A percentile compares a stretch with the other conserved stretches of the same genome.
These are phyloP conservation scores for Mesocricetus auratus DNA, from an alignment of 2,113 vertebrate species.

Conservation along the genomic window DNA sequence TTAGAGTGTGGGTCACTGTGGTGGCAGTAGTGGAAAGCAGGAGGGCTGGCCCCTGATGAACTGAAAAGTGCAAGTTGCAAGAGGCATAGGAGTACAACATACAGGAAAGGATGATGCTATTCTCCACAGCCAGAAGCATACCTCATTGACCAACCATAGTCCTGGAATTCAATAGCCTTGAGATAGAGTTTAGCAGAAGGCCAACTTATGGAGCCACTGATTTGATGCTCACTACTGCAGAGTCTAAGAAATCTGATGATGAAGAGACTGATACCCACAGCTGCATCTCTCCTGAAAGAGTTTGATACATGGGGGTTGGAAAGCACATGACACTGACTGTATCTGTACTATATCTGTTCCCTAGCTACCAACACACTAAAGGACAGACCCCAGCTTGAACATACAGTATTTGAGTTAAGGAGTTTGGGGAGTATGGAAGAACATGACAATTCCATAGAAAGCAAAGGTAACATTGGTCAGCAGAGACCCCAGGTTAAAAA, in stretches of 20 bases:
- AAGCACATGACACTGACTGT: not conserved
- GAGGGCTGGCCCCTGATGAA: not conserved
- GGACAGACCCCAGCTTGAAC: not conserved
- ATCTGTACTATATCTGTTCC: not conserved
- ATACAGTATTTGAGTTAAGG: not conserved
- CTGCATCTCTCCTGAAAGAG: not conserved
- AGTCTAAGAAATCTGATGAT: not conserved
- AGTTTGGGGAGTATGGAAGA: not conserved
- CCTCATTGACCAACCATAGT: not conserved
- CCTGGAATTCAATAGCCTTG: not conserved
- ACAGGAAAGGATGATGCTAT: not conserved
- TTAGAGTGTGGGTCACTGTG: not conserved
- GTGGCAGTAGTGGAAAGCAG: not conserved
- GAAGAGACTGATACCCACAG: not conserved
- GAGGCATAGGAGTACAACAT: not conserved
- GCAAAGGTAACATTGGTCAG: not conserved
- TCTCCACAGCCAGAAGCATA: not conserved
- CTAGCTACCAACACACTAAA: not conserved
- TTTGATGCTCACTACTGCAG: not conserved
- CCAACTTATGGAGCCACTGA: too few species aligned
- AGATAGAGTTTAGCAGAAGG: not conserved
- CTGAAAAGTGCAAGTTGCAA: too few species aligned
- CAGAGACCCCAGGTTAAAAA: not conserved
- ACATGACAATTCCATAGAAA: not conserved
- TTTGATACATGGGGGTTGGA: not conserved